phyloP scores from a whole-genome alignment of 2,888 invertebrate genomes.

The Macrosoma leucophasiata region DNA sequence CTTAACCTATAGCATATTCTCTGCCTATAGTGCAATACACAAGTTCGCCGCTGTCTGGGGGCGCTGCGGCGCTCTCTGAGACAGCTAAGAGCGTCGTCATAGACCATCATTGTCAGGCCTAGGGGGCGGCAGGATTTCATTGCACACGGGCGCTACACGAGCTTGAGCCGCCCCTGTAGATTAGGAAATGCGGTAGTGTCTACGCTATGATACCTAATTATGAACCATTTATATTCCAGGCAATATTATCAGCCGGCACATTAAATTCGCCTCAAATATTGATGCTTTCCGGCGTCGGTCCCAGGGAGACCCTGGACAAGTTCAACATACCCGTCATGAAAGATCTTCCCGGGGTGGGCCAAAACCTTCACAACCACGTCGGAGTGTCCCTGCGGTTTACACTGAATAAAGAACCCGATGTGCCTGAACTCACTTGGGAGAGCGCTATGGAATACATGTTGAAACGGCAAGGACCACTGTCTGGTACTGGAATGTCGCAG shows the following conservation, averaged over 20 bases:
- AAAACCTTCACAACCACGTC: constrained; percentile 82
- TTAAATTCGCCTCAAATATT: constrained; percentile 81
- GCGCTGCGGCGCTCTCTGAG: too few species aligned
- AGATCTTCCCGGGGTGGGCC: constrained; percentile 80
- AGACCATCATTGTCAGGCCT: too few species aligned
- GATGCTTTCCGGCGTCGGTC: constrained; percentile 80
- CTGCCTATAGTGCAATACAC: too few species aligned
- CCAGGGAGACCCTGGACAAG: constrained; percentile 73
- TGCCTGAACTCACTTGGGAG: constrained; percentile 77
- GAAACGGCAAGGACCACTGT: constrained; percentile 76
- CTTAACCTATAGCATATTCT: too few species aligned
- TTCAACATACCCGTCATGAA: constrained; percentile 77
- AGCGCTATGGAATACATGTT: constrained; percentile 77
- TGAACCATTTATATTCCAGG: too few species aligned
- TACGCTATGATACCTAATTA: too few species aligned
- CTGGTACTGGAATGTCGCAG: constrained; percentile 80
- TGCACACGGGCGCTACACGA: too few species aligned
- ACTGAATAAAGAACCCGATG: constrained; percentile 64
- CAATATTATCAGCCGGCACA: constrained; percentile 78
- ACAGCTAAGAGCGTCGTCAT: too few species aligned
- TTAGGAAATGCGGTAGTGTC: too few species aligned
- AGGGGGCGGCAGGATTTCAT: too few species aligned
- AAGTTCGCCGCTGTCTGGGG: too few species aligned
- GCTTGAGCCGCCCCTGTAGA: too few species aligned
- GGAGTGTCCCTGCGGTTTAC: constrained; percentile 76